A percentile compares a stretch with the other conserved stretches of the same genome.
phyloP scores from a whole-genome alignment of 2,113 vertebrate species.

The Indicator maculatus region DNA sequence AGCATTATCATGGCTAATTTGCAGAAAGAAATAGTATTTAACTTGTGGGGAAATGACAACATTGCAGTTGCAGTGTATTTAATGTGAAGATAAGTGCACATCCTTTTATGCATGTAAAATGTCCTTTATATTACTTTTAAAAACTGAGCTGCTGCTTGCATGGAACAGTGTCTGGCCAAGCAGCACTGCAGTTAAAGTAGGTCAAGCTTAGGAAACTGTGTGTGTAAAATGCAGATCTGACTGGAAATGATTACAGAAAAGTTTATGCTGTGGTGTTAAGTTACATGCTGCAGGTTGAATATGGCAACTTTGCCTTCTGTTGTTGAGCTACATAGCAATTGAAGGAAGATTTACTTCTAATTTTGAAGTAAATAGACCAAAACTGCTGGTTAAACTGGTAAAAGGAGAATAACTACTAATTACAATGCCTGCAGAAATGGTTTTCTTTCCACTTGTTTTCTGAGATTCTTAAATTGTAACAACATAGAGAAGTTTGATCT shows the following conservation, averaged over 20 bases:
- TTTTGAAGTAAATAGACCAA: constrained; percentile 16
- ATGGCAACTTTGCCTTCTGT: background rate
- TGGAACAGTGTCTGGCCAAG: background rate
- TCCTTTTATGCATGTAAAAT: background rate
- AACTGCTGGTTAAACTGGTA: constrained; percentile 2
- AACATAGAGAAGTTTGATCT: background rate
- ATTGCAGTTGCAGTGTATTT: background rate
- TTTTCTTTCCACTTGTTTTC: background rate
- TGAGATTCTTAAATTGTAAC: background rate
- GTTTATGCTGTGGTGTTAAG: background rate
- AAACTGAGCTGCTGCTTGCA: background rate
- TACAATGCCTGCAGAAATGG: background rate
- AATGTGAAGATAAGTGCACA: background rate
- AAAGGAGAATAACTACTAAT: background rate
- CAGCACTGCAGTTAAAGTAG: background rate
- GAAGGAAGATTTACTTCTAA: constrained; percentile 15
- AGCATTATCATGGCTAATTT: background rate
- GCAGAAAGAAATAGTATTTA: background rate
- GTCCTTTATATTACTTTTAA: background rate
- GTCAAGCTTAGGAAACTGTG: constrained; percentile 25
- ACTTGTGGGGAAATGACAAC: background rate
- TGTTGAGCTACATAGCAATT: constrained; percentile 6
- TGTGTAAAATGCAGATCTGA: constrained; percentile 1
- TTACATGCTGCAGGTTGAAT: constrained; percentile 23
- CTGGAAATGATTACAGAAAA: constrained; percentile 38